phyloP scores from a whole-genome alignment of 2,888 invertebrate species.

The Drosophila ezoana region DNA sequence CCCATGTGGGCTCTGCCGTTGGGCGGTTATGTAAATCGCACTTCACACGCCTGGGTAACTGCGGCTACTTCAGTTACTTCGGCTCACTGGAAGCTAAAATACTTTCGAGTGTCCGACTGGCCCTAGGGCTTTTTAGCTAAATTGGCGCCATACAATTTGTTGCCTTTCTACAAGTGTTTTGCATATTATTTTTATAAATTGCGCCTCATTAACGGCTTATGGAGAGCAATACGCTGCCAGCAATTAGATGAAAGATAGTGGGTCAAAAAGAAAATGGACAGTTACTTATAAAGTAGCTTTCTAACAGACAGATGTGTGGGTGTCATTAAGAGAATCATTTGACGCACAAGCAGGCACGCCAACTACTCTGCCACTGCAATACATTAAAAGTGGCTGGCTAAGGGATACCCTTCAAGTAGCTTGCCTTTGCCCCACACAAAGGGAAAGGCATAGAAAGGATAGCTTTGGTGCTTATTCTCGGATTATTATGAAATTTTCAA shows the following conservation, averaged over 20 bases:
- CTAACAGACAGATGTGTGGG: slow-evolving; percentile 33
- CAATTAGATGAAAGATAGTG: slow-evolving; percentile 46
- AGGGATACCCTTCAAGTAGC: too few species aligned
- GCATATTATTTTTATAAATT: slow-evolving; percentile 58
- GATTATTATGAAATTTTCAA: too few species aligned
- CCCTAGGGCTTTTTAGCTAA: slow-evolving; percentile 41
- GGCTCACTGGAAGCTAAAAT: slow-evolving; percentile 10
- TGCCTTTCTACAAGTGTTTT: slow-evolving; percentile 44
- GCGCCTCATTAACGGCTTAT: slow-evolving; percentile 46
- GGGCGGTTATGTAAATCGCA: slow-evolving; percentile 43
- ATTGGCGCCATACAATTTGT: slow-evolving; percentile 37
- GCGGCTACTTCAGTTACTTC: slow-evolving; percentile 6
- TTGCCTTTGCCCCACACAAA: too few species aligned
- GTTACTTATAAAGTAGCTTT: slow-evolving; percentile 35
- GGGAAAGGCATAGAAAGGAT: too few species aligned
- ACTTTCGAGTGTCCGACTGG: slow-evolving; percentile 12
- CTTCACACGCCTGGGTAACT: slow-evolving; percentile 13
- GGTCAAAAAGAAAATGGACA: slow-evolving; percentile 22
- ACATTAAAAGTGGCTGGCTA: too few species aligned
- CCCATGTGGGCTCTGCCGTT: slow-evolving; percentile 6
- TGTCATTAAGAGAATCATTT: slow-evolving; percentile 15
- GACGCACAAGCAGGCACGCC: neutral
- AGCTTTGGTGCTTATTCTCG: too few species aligned
- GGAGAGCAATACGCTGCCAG: slow-evolving; percentile 31
- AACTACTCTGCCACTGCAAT: neutral